Conservation (phyloP, 2,113 vertebrate species). For the Thalassarche chlororhynchos region DNA sequence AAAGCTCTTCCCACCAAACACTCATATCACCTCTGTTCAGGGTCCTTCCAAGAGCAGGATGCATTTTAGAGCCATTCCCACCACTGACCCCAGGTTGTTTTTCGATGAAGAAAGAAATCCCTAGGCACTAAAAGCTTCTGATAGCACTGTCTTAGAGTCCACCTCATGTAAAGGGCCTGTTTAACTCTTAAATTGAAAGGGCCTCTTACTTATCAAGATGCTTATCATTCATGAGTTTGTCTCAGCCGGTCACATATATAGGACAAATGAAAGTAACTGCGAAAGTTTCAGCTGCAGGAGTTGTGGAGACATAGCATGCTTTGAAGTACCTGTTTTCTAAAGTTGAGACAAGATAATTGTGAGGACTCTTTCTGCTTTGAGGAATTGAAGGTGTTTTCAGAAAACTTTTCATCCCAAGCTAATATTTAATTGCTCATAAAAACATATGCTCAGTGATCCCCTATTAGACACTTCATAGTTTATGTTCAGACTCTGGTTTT, state of each 20-base stretch:
- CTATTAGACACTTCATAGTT: background rate
- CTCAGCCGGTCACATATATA: background rate
- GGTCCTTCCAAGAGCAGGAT: background rate
- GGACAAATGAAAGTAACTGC: background rate
- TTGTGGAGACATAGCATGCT: background rate
- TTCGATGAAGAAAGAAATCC: background rate
- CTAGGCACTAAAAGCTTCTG: background rate
- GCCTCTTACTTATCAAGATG: background rate
- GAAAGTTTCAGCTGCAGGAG: background rate
- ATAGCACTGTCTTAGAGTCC: background rate
- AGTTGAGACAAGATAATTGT: background rate
- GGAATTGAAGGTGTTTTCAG: background rate
- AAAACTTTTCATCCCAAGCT: constrained; percentile 5
- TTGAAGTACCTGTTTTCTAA: constrained; percentile 4
- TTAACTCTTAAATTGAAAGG: background rate
- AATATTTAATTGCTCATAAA: constrained; percentile 26
- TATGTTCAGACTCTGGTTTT: background rate
- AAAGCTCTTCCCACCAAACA: background rate
- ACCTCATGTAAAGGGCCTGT: background rate
- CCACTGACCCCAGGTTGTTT: background rate
- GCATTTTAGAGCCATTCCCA: background rate
- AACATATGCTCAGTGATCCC: background rate
- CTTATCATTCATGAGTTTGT: background rate
- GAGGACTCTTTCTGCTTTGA: background rate
- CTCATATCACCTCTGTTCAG: background rate